Evolutionary conservation across 2,113 vertebrate species (phyloP).

Genomic region (Xiphophorus hellerii): DNA sequence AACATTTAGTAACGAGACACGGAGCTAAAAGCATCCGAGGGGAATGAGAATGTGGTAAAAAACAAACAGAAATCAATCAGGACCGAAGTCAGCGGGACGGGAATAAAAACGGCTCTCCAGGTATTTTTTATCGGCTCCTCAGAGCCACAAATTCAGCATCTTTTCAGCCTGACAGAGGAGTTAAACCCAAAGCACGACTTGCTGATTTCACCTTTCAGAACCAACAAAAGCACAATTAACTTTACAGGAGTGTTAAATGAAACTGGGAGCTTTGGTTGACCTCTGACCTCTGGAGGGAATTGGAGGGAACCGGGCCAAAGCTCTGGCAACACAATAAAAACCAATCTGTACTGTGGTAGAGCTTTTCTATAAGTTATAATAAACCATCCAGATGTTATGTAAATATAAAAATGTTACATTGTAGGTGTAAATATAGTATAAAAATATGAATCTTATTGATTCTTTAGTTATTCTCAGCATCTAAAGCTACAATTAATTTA

Average conservation of each 20-base stretch:
- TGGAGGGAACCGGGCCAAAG: conserved; percentile 29
- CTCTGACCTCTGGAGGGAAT: conserved; percentile 6
- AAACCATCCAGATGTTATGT: conserved; percentile 36
- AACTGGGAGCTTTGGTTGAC: conserved; percentile 43
- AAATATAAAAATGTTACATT: conserved; percentile 41
- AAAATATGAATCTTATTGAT: conserved; percentile 30
- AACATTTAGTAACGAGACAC: neutral
- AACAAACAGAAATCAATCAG: neutral
- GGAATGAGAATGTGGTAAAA: neutral
- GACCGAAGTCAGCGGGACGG: neutral
- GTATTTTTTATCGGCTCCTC: conserved; percentile 17
- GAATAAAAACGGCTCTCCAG: conserved; percentile 13
- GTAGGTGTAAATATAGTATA: conserved; percentile 42
- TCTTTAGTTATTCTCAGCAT: conserved; percentile 47
- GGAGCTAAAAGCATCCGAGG: neutral
- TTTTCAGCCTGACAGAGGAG: conserved; percentile 16
- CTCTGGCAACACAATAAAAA: conserved; percentile 38
- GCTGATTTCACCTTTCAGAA: conserved; percentile 7
- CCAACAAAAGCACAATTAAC: conserved; percentile 65
- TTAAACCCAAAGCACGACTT: conserved; percentile 44
- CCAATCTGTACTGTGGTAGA: conserved; percentile 21
- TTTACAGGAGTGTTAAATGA: conserved; percentile 26
- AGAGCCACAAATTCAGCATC: conserved; percentile 26
- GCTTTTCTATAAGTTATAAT: conserved; percentile 42
- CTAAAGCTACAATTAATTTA: conserved; percentile 42